Percentiles rank a stretch among this genome's conserved stretches.
These are phyloP conservation scores for Uromys caudimaculatus DNA, from an alignment of 2,797 vertebrate species.

Conservation along the genomic window DNA sequence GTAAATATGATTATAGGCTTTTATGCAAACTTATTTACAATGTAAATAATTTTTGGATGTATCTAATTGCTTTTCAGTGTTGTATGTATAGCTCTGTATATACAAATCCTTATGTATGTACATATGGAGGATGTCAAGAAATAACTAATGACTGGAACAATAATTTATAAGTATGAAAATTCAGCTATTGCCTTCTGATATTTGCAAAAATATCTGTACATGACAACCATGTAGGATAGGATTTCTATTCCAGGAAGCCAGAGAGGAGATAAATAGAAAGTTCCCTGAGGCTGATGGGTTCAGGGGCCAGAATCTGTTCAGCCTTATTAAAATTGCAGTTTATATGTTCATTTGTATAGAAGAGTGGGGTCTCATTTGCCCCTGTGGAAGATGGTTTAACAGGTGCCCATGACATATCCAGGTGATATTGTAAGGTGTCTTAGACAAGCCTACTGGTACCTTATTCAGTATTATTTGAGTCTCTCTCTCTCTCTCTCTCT, in stretches of 20 bases:
- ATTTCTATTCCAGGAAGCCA: conserved; percentile 37
- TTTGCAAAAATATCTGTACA: not conserved
- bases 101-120: not conserved
- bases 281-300: not conserved
- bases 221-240: not conserved
- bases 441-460: not conserved
- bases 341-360: not conserved
- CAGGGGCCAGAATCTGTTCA: not conserved
- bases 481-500: not conserved
- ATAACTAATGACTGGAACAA: not conserved
- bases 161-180: not conserved
- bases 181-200: not conserved
- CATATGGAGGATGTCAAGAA: not conserved
- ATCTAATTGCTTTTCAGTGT: not conserved
- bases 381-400: not conserved
- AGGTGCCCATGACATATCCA: not conserved
- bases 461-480: conserved; percentile 23
- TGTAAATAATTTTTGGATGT: not conserved
- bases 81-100: rapidly evolving
- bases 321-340: not conserved
- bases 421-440: not conserved
- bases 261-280: not conserved
- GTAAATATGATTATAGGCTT: rapidly evolving
- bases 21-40: not conserved
- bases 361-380: no score